A percentile compares a stretch with the other conserved stretches of the same genome.
Evolutionary conservation across 2,888 invertebrate species (phyloP).

Genomic region (Gerris lacustris): DNA sequence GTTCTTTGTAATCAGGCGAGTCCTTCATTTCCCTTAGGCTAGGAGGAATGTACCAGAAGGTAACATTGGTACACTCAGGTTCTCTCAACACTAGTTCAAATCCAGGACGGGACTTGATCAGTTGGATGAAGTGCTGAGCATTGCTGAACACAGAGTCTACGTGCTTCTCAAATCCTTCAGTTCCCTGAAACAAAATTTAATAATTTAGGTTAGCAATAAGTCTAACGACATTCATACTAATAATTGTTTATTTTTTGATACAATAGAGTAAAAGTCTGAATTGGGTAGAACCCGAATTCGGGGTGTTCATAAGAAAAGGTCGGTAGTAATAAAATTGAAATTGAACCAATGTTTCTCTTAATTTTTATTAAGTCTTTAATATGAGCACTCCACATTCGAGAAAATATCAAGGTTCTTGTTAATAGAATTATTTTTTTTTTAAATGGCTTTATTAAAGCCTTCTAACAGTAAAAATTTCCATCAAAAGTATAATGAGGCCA

Average conservation of each 20-base stretch:
- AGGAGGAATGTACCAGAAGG: conserved; percentile 92
- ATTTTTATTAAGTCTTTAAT: no score
- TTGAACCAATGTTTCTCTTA: no score
- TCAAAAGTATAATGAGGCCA: no score
- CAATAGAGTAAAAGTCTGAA: not conserved
- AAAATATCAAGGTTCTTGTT: no score
- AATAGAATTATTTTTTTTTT: no score
- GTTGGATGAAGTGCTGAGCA: conserved; percentile 55
- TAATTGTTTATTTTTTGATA: not conserved
- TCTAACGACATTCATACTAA: not conserved
- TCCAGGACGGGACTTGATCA: conserved; percentile 53
- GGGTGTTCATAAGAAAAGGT: no score
- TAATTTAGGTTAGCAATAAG: not conserved
- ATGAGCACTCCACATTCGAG: no score
- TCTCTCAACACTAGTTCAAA: conserved; percentile 60
- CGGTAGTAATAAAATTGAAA: no score
- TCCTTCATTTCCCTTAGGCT: conserved; percentile 46
- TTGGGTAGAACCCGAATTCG: no score
- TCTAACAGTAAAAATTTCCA: no score
- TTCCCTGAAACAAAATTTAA: conserved; percentile 41
- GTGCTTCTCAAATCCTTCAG: conserved; percentile 60
- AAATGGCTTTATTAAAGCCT: no score
- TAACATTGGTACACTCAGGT: conserved; percentile 88
- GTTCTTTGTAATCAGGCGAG: conserved; percentile 48
- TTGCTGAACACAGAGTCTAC: conserved; percentile 66